phyloP scores from a whole-genome alignment of 2,888 invertebrate species.

The Pachliopta kotzebuea region DNA sequence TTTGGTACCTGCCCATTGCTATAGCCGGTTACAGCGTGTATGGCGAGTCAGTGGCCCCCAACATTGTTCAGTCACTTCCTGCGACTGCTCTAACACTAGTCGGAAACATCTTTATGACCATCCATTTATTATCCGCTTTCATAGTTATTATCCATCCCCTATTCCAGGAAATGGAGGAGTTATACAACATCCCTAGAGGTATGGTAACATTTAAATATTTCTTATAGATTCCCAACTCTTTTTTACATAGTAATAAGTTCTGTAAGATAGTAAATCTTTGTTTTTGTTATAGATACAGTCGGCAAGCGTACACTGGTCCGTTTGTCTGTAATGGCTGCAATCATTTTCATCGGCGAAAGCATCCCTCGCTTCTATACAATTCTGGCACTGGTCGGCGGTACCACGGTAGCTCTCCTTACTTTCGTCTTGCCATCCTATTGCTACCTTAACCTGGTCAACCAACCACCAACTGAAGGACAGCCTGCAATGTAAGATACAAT shows the following conservation, averaged over 20 bases:
- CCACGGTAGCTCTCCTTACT: constrained; percentile 83
- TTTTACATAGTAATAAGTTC: not conserved
- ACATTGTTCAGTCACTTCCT: constrained; percentile 79
- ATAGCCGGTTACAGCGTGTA: constrained; percentile 83
- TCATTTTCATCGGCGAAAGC: constrained; percentile 84
- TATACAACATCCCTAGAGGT: constrained; percentile 82
- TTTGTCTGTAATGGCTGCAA: constrained; percentile 76
- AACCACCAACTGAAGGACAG: constrained; percentile 54
- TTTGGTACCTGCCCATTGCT: constrained; percentile 81
- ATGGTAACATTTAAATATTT: constrained; percentile 34
- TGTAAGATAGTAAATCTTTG: not conserved
- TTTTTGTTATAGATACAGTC: constrained; percentile 73
- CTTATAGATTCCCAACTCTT: too few relatives aligned
- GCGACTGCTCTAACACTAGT: constrained; percentile 76
- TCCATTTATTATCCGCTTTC: constrained; percentile 84
- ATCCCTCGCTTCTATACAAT: constrained; percentile 86
- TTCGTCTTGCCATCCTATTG: constrained; percentile 85
- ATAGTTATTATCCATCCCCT: constrained; percentile 86
- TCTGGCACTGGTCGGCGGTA: constrained; percentile 85
- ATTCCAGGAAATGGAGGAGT: constrained; percentile 85
- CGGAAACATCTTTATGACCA: constrained; percentile 82
- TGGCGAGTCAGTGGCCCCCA: constrained; percentile 81
- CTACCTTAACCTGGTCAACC: constrained; percentile 81
- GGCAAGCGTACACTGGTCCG: constrained; percentile 81
- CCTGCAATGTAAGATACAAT: constrained; percentile 47